These are phyloP conservation scores for Drosophila melanica DNA, from an alignment of 1,140 invertebrate species.

Conservation along the genomic window DNA sequence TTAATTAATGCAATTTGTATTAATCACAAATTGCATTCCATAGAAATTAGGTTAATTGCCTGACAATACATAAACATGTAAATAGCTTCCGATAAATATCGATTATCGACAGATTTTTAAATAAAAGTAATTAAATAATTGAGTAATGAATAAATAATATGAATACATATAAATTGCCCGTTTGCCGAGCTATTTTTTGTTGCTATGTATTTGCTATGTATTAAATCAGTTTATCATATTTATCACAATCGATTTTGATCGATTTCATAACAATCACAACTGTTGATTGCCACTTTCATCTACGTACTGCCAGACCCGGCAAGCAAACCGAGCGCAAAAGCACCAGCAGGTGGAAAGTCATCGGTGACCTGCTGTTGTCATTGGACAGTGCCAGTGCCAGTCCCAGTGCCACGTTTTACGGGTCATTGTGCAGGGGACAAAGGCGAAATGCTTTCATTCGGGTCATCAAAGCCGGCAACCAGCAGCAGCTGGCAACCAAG, in stretches of 20 bases:
- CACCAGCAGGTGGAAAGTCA: neutral
- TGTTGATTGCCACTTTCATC: constrained; percentile 12
- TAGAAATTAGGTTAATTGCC: neutral
- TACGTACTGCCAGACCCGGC: neutral
- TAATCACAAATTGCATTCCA: too few relatives aligned
- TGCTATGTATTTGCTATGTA: constrained; percentile 11
- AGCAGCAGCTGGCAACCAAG: constrained; percentile 19
- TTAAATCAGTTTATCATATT: neutral
- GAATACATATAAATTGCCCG: neutral
- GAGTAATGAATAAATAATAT: neutral
- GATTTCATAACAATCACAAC: constrained; percentile 26
- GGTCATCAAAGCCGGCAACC: constrained; percentile 28
- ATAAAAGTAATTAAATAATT: neutral
- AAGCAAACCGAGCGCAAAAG: neutral
- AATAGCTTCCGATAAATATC: neutral
- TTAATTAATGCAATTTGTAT: too few relatives aligned
- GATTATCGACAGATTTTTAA: neutral
- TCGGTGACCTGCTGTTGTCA: constrained; percentile 25
- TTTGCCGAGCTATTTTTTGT: neutral
- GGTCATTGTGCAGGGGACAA: constrained; percentile 41
- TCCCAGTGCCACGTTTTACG: constrained; percentile 28
- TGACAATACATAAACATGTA: too few relatives aligned
- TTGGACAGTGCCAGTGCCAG: neutral
- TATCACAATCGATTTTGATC: constrained; percentile 16
- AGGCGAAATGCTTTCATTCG: constrained; percentile 37